Evolutionary conservation across 92 coral and sea anemone species (phyloP), one percentile per base, ranked within the genome.

Genomic region (Micromussa lordhowensis): DNA sequence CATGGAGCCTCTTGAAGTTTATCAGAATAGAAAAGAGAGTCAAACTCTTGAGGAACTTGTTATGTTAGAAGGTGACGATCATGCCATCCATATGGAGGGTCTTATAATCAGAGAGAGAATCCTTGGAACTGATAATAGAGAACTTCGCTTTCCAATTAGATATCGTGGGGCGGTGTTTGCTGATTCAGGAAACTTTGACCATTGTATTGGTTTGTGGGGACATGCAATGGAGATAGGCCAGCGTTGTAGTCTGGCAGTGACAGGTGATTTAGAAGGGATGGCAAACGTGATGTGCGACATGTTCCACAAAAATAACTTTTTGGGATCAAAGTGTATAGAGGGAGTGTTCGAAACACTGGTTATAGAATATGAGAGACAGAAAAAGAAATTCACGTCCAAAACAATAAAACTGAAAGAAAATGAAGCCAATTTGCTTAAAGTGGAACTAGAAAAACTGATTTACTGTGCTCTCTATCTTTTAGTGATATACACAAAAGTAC

Each of bases 61-160:
- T 55, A 29, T 36, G 3, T 71, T 95, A 29, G 86, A 81, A 69
- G 91, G 89, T 15, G 77, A 91, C 64, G 82, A 81, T 7, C 90
- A 91, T 75, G 95, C 96, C 22, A 91, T 93, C 57, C 98, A 93
- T 58, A 89, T 95, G 91, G 98, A 95, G 78, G 98, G 98, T 1
- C 84, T 95, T 4, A 84, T 95, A 11, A 88, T 93, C 31, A 81
- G 98, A 85, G 98, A 95, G 82, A 85, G 95, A 83, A 91, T 95
- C 14, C 93, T 95, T 5, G 94, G 94, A 22, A 86, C 84, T 8
- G 79, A 58, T 3, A 95, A 87, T 72, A 82, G 84, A 0, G 98
- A 91, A 85, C 72, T 93, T 3, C 82, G 94, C 51, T 86, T 78
- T 51, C 94, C 95, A 24, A 79, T 95, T 9, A 85, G 92, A 72